Evolutionary conservation across 2,888 invertebrate genomes (phyloP).

Genomic region (Buathra laborator): DNA sequence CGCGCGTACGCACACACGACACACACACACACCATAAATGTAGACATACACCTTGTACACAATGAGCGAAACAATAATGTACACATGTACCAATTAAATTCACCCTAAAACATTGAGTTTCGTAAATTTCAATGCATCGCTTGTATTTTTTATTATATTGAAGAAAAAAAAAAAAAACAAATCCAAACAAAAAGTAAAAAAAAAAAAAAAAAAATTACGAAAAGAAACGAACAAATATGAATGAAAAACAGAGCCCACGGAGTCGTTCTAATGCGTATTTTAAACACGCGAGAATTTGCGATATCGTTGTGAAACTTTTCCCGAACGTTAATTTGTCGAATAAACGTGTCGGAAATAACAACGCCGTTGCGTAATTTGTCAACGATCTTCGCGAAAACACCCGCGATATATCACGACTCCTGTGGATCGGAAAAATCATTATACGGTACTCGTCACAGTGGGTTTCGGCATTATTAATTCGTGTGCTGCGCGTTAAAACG

Average conservation of each 20-base stretch:
- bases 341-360: slow-evolving; percentile 39
- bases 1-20: slow-evolving; percentile 70
- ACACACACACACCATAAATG: slow-evolving; percentile 74
- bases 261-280: slow-evolving; percentile 74
- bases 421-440: slow-evolving; percentile 66
- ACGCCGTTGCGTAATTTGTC: slow-evolving; percentile 2
- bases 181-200: slow-evolving; percentile 42
- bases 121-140: slow-evolving; percentile 82
- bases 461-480: slow-evolving; percentile 74
- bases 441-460: slow-evolving; percentile 76
- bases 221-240: slow-evolving; percentile 51
- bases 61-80: slow-evolving; percentile 78
- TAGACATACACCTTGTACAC: slow-evolving; percentile 79
- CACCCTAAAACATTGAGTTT: slow-evolving; percentile 82
- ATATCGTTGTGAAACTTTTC: slow-evolving; percentile 76
- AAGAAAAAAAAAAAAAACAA: slow-evolving; percentile 46
- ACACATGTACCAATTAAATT: slow-evolving; percentile 82
- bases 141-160: slow-evolving; percentile 79
- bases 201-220: slow-evolving; percentile 32
- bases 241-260: slow-evolving; percentile 69
- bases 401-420: slow-evolving; percentile 74
- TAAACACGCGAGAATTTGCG: slow-evolving; percentile 71
- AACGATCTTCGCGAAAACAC: slow-evolving; percentile 19
- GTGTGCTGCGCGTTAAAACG: slow-evolving; percentile 70
- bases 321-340: slow-evolving; percentile 76